Base-by-base conservation (phyloP, 2,888 invertebrate genomes). In the Harpagoxenus sublaevis region DNA sequence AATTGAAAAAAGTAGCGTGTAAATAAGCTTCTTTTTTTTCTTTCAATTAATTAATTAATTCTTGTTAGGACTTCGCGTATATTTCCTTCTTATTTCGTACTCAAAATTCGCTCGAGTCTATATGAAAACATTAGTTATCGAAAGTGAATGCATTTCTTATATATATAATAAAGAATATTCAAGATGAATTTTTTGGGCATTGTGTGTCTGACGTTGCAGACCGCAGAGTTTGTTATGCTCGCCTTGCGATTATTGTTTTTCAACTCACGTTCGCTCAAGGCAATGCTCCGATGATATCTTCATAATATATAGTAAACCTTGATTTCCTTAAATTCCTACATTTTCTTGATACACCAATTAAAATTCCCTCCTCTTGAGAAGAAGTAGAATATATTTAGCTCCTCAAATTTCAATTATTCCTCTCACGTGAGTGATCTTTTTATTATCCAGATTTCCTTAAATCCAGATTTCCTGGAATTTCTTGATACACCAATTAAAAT, bases 231-330 rank as follows among this genome's bases (percentile, higher is more conserved):
- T 45, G 35, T 35, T 79, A 48, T 71, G 73, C 35, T 57, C 23
- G 23, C 18, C 9, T 73, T 48, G 45, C 23, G 57, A 79, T 73
- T 42, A 78, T 71, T 0, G 18, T 79, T 79, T 60, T 71, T 60
- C 68, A 45, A 45, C 45, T 55, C 68, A 57, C 35, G 31, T 57
- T 45, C 23, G 15, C 2, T 71, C 57, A 60, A 71, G 18, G 12
- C 18, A 62, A 45, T 45, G 31, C 10, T 55, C 15, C 57, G n/a
- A 31, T 18, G 35, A 45, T 35, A 70, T 23, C 12, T 3, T 79
- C 15, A 15, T 39, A 60, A 48, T 45, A 39, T 23, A 18, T 23
- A 73, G 12, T 35, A 60, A 1, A 0, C n/a, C 5, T 23, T 57
- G 23, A 45, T 45, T 79, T 57, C 48, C 23, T 57, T 18, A 71